A percentile compares a stretch with the other conserved stretches of the same genome.
phyloP scores from a whole-genome alignment of 2,113 vertebrate species.

The Apus apus region DNA sequence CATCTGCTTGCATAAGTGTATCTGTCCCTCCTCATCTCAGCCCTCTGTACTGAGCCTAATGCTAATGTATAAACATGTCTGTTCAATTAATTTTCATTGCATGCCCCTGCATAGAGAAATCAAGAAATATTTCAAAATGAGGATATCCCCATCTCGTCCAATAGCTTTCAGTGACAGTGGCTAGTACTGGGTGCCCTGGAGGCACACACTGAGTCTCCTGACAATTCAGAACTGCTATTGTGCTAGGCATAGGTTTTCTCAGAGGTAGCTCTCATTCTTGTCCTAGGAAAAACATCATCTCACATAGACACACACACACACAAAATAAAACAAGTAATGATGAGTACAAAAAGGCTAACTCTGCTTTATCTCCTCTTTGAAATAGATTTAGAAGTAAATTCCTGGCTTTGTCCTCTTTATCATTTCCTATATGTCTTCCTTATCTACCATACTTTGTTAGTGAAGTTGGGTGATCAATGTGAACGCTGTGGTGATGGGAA shows the following conservation, averaged over 20 bases:
- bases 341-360: not conserved
- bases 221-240: not conserved
- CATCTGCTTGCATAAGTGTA: not conserved
- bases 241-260: not conserved
- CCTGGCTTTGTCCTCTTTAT: not conserved
- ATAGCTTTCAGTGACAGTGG: not conserved
- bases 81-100: not conserved
- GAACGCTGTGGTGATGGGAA: not conserved
- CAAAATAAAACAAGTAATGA: not conserved
- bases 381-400: not conserved
- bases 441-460: not conserved
- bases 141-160: not conserved
- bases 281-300: not conserved
- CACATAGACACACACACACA: too few relatives aligned
- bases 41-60: not conserved
- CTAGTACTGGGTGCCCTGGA: not conserved
- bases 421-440: not conserved
- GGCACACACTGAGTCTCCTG: not conserved
- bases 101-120: not conserved
- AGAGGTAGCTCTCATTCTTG: not conserved
- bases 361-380: not conserved
- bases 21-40: not conserved
- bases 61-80: not conserved
- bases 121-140: not conserved
- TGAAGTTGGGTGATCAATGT: not conserved